Evolutionary conservation across 2,888 invertebrate genomes (phyloP).

Genomic region (Griposia aprilina): DNA sequence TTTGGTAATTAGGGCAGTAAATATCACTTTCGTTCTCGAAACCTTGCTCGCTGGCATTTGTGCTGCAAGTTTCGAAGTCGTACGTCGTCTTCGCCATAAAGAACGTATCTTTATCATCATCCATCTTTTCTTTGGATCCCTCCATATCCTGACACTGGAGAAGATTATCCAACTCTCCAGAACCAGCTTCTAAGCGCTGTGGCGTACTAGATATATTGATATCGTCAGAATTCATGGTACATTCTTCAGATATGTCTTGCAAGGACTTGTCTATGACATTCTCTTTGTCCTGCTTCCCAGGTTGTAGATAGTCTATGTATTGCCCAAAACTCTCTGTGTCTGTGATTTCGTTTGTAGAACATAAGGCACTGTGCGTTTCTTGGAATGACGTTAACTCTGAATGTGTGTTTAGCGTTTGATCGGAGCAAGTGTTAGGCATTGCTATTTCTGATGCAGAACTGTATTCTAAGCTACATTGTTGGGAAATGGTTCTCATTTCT

Average conservation of each 20-base stretch:
- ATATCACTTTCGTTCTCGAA: conserved; percentile 91
- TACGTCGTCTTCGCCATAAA: conserved; percentile 86
- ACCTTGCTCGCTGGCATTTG: conserved; percentile 87
- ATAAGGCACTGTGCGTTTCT: conserved; percentile 88
- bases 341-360: conserved; percentile 88
- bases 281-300: conserved; percentile 82
- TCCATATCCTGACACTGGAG: conserved; percentile 76
- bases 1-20: conserved; percentile 91
- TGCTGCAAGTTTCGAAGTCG: conserved; percentile 87
- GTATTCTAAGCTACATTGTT: conserved; percentile 93
- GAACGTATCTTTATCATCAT: conserved; percentile 84
- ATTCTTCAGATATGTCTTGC: conserved; percentile 88
- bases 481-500: conserved; percentile 92
- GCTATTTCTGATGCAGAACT: conserved; percentile 91
- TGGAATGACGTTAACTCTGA: conserved; percentile 88
- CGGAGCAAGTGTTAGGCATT: conserved; percentile 88
- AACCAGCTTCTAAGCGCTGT: conserved; percentile 74
- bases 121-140: conserved; percentile 82
- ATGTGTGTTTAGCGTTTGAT: conserved; percentile 88
- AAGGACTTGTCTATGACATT: conserved; percentile 83
- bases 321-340: conserved; percentile 89
- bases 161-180: conserved; percentile 81
- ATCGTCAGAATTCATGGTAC: conserved; percentile 87
- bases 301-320: conserved; percentile 87
- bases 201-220: conserved; percentile 81